These are phyloP conservation scores for Stegana nigrithorax DNA, from an alignment of 2,888 invertebrate species.

Conservation along the genomic window DNA sequence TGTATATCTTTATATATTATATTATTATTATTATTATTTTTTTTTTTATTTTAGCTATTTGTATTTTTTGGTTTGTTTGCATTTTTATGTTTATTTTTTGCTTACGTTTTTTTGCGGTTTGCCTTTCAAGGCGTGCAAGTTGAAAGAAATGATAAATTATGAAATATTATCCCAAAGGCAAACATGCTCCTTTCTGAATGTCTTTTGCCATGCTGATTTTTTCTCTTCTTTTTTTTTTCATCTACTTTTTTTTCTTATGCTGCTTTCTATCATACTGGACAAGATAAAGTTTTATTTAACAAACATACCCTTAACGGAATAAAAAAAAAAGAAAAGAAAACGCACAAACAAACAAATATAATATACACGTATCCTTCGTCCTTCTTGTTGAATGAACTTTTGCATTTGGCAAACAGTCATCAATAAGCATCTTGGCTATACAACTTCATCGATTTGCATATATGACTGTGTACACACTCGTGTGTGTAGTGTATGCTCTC, in stretches of 20 bases:
- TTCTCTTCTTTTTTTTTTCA: neutral
- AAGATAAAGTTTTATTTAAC: slow-evolving; percentile 29
- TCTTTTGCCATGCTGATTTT: neutral
- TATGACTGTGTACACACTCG: too few relatives aligned
- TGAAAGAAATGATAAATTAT: slow-evolving; percentile 28
- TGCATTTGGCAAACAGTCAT: slow-evolving; percentile 36
- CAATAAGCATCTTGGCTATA: slow-evolving; percentile 34
- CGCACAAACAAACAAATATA: neutral
- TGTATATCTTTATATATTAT: too few relatives aligned
- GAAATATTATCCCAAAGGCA: slow-evolving; percentile 21
- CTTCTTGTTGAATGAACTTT: slow-evolving; percentile 12
- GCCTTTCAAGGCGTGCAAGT: too few relatives aligned
- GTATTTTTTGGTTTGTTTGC: too few relatives aligned
- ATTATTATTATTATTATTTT: too few relatives aligned
- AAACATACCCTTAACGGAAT: neutral
- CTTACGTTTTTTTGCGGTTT: too few relatives aligned
- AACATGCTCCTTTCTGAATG: slow-evolving; percentile 1
- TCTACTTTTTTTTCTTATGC: neutral
- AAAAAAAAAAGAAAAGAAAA: neutral
- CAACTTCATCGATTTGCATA: too few relatives aligned
- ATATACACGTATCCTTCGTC: slow-evolving; percentile 5
- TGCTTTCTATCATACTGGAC: neutral
- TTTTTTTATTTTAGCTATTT: too few relatives aligned
- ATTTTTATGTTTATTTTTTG: too few relatives aligned
- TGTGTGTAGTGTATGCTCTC: too few relatives aligned